Evolutionary conservation across 53 echinoderm and acorn worm genomes (phyloP), one percentile per base, ranked within the genome.

Genomic region (Zoroaster sp.): DNA sequence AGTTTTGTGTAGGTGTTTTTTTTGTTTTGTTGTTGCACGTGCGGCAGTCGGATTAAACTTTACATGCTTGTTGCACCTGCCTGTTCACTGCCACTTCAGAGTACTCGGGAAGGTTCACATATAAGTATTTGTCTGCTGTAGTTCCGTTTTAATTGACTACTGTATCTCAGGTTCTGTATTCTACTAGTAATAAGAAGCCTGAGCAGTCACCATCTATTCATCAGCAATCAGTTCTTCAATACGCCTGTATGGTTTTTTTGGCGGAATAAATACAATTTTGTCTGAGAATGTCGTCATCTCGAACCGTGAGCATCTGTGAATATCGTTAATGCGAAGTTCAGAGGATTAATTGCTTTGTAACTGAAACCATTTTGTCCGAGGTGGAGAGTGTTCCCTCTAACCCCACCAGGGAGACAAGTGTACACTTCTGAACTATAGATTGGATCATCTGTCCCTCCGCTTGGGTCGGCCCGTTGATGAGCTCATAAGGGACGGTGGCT

Each of bases 1-100:
- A 66, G 31, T 3, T 66, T 67, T 43, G 68, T n/a, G 68, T 6
- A 20, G 25, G 40, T 31, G 8, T 51, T 85, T 28, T 51, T 85
- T 69, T 71, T 66, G 81, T 20, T 45, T 78, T 71, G 72, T 85
- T 85, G 71, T 20, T 45, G 35, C 85, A 85, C 85, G 85, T 85
- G 71, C 51, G 34, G 37, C 7, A 28, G 36, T 10, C n/a, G 71
- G 23, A 85, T 70, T 85, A 69, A 35, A 33, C 85, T 69, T 71
- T 71, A 43, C 34, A 49, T 44, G 69, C 45, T 20, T 8, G 15
- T 4, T 71, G 32, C 85, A 85, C 70, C 85, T 71, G 85, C 34
- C 25, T 10, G 4, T 20, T 35, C 52, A 69, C 85, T 40, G 11
- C 23, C 10, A 28, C 30, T 59, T 28, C 28, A 35, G 20, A 14